phyloP scores from a whole-genome alignment of 1,140 invertebrate species.

The Chlorops oryzae region DNA sequence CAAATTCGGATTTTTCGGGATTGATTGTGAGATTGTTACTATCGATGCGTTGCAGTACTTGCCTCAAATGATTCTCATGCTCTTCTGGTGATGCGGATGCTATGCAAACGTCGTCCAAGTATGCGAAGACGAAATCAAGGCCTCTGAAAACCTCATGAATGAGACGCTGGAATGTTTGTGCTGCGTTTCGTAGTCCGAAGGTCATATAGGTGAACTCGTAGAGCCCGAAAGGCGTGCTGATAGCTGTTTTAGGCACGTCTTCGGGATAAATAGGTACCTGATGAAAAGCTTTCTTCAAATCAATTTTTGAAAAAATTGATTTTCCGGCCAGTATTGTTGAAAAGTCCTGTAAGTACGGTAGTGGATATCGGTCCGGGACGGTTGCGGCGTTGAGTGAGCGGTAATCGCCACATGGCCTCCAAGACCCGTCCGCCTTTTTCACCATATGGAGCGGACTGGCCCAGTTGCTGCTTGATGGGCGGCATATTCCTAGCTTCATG shows the following conservation, averaged over 20 bases:
- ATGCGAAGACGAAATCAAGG: slow-evolving; percentile 33
- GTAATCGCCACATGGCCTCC: no score
- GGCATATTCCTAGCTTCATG: no score
- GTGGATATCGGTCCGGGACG: no score
- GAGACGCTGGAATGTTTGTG: slow-evolving; percentile 50
- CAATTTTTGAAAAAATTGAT: slow-evolving; percentile 1
- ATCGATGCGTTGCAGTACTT: slow-evolving; percentile 21
- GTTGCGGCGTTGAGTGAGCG: no score
- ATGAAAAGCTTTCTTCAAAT: slow-evolving; percentile 46
- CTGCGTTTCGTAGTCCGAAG: slow-evolving; percentile 40
- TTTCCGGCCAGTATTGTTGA: no score
- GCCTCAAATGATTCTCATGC: slow-evolving; percentile 27
- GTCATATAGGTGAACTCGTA: slow-evolving; percentile 45
- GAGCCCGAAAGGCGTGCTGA: slow-evolving; percentile 40
- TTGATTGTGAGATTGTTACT: slow-evolving; percentile 31
- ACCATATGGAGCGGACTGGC: no score
- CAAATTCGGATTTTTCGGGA: slow-evolving; percentile 28
- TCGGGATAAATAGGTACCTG: slow-evolving; percentile 41
- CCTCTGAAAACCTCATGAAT: slow-evolving; percentile 48
- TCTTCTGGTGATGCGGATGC: slow-evolving; percentile 31
- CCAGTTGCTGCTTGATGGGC: no score
- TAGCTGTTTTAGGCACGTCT: slow-evolving; percentile 42
- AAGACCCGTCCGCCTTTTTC: no score
- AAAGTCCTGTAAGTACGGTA: no score
- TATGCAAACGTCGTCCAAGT: slow-evolving; percentile 52